phyloP scores from a whole-genome alignment of 2,888 invertebrate genomes.

The Ormyrus labotus region DNA sequence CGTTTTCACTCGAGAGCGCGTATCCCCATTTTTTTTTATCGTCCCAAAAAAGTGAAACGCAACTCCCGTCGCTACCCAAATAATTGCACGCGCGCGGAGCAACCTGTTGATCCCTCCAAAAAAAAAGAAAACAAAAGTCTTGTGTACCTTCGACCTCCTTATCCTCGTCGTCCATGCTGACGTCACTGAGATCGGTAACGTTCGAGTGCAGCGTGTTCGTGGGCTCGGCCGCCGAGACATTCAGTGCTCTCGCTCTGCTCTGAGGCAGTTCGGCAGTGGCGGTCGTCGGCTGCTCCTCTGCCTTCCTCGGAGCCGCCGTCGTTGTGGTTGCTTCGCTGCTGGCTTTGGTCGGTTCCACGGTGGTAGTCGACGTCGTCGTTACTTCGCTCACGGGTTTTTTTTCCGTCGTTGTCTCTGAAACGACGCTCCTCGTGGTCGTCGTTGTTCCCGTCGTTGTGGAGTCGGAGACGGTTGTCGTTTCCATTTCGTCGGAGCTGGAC shows the following conservation, averaged over 20 bases:
- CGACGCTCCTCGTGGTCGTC: slow-evolving; percentile 15
- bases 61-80: neutral
- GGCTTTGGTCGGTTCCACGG: no score
- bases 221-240: slow-evolving; percentile 70
- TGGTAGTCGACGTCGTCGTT: no score
- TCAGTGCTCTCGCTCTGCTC: slow-evolving; percentile 67
- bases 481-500: slow-evolving; percentile 48
- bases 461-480: slow-evolving; percentile 9
- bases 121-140: neutral
- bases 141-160: slow-evolving; percentile 71
- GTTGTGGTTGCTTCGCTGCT: neutral
- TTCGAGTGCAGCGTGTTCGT: slow-evolving; percentile 72
- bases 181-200: slow-evolving; percentile 84
- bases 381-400: no score
- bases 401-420: neutral
- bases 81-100: slow-evolving; percentile 1
- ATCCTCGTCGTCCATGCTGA: slow-evolving; percentile 84
- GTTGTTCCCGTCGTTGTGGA: slow-evolving; percentile 11
- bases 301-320: neutral
- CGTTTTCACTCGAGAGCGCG: no score
- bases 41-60: slow-evolving; percentile 5
- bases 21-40: no score
- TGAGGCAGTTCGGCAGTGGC: slow-evolving; percentile 57
- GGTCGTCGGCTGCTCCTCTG: slow-evolving; percentile 29
- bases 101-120: neutral